Evolutionary conservation across 2,888 invertebrate species (phyloP).

Genomic region (Acanthosepion lycidas): DNA sequence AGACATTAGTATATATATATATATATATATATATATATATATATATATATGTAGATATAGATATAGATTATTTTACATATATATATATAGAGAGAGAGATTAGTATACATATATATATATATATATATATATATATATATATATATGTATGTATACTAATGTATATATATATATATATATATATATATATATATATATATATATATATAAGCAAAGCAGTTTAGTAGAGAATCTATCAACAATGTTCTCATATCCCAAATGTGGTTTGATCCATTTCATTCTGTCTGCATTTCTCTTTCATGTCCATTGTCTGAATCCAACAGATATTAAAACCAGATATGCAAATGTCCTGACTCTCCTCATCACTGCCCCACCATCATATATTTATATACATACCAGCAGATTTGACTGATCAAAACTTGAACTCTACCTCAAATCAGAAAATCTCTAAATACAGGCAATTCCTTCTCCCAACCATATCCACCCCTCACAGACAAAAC

Average conservation of each 20-base stretch:
- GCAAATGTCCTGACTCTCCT: neutral
- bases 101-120: neutral
- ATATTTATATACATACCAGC: neutral
- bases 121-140: neutral
- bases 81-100: too few relatives aligned
- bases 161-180: constrained; percentile 7
- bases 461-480: neutral
- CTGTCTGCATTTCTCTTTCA: neutral
- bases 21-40: too few relatives aligned
- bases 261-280: neutral
- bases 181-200: neutral
- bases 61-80: too few relatives aligned
- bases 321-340: neutral
- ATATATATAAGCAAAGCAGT: neutral
- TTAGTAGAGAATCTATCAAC: neutral
- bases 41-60: too few relatives aligned
- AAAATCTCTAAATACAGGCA: neutral
- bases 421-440: neutral
- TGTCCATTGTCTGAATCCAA: neutral
- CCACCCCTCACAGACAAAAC: neutral
- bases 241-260: neutral
- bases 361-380: neutral
- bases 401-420: neutral
- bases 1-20: too few relatives aligned
- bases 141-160: neutral